These are phyloP conservation scores for Hydrochoerus hydrochaeris DNA, from an alignment of 2,113 vertebrate species.

Conservation along the genomic window DNA sequence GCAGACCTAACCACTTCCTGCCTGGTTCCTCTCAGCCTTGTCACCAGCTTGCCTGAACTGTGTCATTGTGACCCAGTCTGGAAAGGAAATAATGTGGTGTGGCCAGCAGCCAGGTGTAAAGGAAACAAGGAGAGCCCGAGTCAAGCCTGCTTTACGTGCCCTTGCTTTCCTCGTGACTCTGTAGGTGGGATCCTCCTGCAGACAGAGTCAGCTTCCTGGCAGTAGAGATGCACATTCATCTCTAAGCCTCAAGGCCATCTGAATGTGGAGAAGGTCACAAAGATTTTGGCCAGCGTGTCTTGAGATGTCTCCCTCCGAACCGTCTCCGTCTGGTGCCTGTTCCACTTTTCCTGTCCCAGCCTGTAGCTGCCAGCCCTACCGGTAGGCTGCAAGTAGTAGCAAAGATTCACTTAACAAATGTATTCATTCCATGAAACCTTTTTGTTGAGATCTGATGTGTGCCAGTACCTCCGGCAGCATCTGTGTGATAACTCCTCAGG, in stretches of 20 bases:
- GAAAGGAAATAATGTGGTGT: neutral
- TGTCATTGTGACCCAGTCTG: slow-evolving; percentile 8
- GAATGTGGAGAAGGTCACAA: neutral
- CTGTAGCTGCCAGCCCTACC: too few species aligned
- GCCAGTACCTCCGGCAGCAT: neutral
- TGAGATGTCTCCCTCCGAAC: neutral
- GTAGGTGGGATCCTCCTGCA: neutral
- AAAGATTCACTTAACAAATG: neutral
- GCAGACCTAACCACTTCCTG: neutral
- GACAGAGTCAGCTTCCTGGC: neutral
- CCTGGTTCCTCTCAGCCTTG: neutral
- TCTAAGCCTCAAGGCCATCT: neutral
- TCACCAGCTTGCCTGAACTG: neutral
- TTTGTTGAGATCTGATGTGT: neutral
- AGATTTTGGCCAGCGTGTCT: neutral
- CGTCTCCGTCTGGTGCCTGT: neutral
- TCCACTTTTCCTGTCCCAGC: neutral
- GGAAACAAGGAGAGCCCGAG: neutral
- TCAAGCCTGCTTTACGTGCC: neutral
- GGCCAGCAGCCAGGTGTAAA: neutral
- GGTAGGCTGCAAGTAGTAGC: neutral
- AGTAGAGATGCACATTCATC: rapidly evolving
- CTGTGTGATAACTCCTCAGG: neutral
- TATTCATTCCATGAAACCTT: neutral
- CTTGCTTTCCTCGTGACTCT: neutral